Conservation (phyloP, 2,888 invertebrate genomes). For the Mythimna loreyi region DNA sequence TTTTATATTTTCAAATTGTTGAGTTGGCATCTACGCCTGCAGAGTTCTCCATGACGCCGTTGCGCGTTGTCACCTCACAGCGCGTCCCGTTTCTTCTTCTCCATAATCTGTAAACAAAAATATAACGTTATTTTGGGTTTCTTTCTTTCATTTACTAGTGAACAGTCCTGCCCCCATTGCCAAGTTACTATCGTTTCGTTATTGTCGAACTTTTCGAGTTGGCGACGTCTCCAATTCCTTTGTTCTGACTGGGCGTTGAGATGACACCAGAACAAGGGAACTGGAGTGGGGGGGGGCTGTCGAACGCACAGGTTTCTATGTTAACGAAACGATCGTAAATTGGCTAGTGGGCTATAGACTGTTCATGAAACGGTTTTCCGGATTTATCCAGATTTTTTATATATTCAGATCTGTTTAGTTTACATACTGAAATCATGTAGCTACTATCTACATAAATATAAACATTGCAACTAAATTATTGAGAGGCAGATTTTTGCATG, state of each 20-base stretch:
- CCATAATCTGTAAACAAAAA: conserved; percentile 48
- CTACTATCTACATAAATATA: neutral
- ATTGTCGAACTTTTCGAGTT: too few relatives aligned
- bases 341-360: too few relatives aligned
- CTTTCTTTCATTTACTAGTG: neutral
- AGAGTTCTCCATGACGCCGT: neutral
- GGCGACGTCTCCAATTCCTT: too few relatives aligned
- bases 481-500: neutral
- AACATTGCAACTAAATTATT: neutral
- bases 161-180: too few relatives aligned
- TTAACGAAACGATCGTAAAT: too few relatives aligned
- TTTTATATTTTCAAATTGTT: conserved; percentile 4
- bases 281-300: too few relatives aligned
- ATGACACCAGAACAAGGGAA: too few relatives aligned
- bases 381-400: neutral
- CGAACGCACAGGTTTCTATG: too few relatives aligned
- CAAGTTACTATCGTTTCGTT: too few relatives aligned
- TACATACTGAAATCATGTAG: too few relatives aligned
- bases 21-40: conserved; percentile 2
- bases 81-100: neutral
- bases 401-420: neutral
- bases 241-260: too few relatives aligned
- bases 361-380: neutral
- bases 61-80: conserved; percentile 2
- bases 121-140: conserved; percentile 36